phyloP scores from a whole-genome alignment of 2,113 vertebrate species.

The Struthidea cinerea region DNA sequence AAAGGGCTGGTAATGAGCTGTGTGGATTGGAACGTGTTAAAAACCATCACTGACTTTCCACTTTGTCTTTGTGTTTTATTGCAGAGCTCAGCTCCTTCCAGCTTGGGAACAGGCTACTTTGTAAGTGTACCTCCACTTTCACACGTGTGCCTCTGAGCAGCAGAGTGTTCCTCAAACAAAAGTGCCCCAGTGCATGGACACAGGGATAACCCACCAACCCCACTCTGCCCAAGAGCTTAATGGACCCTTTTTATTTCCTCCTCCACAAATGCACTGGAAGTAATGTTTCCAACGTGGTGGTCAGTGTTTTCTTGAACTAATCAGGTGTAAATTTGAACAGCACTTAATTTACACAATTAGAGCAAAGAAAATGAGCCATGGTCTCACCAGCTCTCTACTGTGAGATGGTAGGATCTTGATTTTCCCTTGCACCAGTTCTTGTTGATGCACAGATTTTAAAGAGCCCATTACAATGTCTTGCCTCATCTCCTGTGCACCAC shows the following conservation, averaged over 20 bases:
- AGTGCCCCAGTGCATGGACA: neutral
- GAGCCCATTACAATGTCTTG: neutral
- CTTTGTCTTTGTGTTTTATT: conserved; percentile 77
- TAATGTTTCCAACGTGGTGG: neutral
- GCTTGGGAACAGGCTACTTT: conserved; percentile 86
- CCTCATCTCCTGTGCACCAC: neutral
- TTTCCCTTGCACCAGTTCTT: neutral
- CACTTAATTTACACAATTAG: neutral
- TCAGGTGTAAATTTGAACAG: neutral
- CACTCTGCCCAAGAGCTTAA: neutral
- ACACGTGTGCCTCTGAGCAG: conserved; percentile 14
- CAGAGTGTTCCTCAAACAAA: neutral
- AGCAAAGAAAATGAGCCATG: neutral
- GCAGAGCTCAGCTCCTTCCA: conserved; percentile 81
- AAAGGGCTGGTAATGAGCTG: conserved; percentile 80
- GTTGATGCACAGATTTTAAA: neutral
- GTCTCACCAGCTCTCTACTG: neutral
- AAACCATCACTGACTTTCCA: conserved; percentile 74
- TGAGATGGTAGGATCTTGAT: neutral
- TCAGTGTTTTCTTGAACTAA: neutral
- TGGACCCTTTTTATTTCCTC: neutral
- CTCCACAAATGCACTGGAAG: neutral
- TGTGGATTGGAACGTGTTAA: conserved; percentile 62
- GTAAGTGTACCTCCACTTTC: conserved; percentile 75
- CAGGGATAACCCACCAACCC: neutral